These are phyloP conservation scores for Phoxinus phoxinus DNA, from an alignment of 2,113 vertebrate species.

Conservation along the genomic window DNA sequence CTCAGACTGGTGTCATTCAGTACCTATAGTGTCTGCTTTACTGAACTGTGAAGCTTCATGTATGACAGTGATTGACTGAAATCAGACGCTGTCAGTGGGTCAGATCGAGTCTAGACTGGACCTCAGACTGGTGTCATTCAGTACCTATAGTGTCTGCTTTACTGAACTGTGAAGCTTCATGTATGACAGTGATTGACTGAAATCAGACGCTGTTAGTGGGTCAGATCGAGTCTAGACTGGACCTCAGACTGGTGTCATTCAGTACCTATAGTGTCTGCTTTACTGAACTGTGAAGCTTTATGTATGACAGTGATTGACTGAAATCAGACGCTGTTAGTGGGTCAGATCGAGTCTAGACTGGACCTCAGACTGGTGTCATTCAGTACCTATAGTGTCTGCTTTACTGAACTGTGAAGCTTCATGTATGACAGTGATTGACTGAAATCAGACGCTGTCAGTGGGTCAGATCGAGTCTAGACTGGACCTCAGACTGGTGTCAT, in stretches of 20 bases:
- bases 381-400: conserved; percentile 96
- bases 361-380: not conserved
- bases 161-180: conserved; percentile 81
- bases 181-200: too few species aligned
- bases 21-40: conserved; percentile 99
- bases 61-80: too few species aligned
- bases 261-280: conserved; percentile 97
- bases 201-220: too few species aligned
- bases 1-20: not conserved
- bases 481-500: not conserved
- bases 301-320: too few species aligned
- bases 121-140: not conserved
- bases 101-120: too few species aligned
- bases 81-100: too few species aligned
- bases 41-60: conserved; percentile 78
- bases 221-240: too few species aligned
- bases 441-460: too few species aligned
- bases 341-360: too few species aligned
- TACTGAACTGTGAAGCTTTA: conserved; percentile 81
- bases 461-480: too few species aligned
- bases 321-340: too few species aligned
- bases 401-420: conserved; percentile 86
- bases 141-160: conserved; percentile 99
- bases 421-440: too few species aligned
- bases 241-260: not conserved